phyloP scores from a whole-genome alignment of 2,113 vertebrate genomes.

The Apaloderma vittatum region DNA sequence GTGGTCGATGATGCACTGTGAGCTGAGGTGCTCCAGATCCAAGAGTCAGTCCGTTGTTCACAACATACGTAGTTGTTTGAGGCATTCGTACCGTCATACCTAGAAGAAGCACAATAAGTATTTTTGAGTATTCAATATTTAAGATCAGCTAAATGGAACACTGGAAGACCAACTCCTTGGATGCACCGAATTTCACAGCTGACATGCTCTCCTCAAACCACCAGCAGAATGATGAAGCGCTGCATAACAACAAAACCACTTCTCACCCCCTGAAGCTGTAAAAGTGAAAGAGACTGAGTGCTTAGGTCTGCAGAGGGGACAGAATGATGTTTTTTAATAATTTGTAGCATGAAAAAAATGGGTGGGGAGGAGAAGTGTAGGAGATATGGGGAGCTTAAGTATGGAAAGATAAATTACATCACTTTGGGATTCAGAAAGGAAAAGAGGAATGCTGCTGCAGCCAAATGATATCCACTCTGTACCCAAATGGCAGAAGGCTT shows the following conservation, averaged over 20 bases:
- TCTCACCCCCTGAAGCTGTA: not conserved
- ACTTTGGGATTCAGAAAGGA: not conserved
- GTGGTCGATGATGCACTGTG: conserved; percentile 85
- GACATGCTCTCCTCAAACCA: not conserved
- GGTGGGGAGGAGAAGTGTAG: not conserved
- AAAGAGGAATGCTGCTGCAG: not conserved
- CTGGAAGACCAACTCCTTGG: not conserved
- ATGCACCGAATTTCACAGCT: not conserved
- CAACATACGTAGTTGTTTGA: conserved; percentile 82
- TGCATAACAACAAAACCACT: not conserved
- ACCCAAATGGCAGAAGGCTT: not conserved
- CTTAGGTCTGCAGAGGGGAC: not conserved
- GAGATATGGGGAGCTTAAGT: not conserved
- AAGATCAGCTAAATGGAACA: not conserved
- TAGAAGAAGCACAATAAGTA: not conserved
- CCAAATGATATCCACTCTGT: not conserved
- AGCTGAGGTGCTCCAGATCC: conserved; percentile 84
- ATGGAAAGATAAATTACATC: not conserved
- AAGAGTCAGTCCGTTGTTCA: conserved; percentile 83
- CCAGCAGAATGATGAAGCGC: not conserved
- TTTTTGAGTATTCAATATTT: not conserved
- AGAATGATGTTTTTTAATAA: not conserved
- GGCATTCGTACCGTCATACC: conserved; percentile 84
- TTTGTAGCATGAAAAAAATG: not conserved
- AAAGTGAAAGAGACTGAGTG: not conserved